Conservation (phyloP, 2,113 vertebrate species). For the Otus sunia region DNA sequence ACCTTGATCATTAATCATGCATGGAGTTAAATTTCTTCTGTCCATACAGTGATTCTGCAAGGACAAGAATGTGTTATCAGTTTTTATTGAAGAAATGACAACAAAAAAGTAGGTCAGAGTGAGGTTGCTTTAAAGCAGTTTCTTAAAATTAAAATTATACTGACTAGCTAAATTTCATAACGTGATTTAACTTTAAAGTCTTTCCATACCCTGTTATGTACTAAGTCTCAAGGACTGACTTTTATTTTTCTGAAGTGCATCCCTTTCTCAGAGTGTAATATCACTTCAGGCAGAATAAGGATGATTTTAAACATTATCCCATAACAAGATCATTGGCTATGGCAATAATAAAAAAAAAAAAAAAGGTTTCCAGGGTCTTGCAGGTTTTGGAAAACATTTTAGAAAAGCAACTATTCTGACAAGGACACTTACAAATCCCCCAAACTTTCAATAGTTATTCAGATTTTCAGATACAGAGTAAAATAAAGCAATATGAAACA, state of each 20-base stretch:
- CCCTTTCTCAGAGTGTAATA: not conserved
- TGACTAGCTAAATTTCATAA: not conserved
- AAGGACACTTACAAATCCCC: not conserved
- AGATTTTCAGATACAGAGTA: not conserved
- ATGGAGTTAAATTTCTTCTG: not conserved
- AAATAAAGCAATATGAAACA: not conserved
- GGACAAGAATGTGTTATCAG: not conserved
- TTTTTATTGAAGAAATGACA: not conserved
- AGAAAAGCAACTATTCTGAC: not conserved
- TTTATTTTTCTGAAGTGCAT: rapidly evolving
- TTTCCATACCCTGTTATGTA: not conserved
- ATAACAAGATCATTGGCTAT: not conserved
- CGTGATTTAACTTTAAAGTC: not conserved
- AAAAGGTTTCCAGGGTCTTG: not conserved
- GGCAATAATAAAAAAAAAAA: not conserved
- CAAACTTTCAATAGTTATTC: not conserved
- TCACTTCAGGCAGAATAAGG: not conserved
- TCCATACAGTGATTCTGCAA: conserved; percentile 5
- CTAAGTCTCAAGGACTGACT: not conserved
- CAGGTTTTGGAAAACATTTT: not conserved
- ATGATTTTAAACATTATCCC: not conserved
- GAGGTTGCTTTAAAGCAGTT: not conserved
- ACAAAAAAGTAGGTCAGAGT: not conserved
- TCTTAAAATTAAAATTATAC: not conserved
- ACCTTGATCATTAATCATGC: conserved; percentile 1